A percentile compares a stretch with the other conserved stretches of the same genome.
phyloP scores from a whole-genome alignment of 2,797 vertebrate genomes.

The Phylloscopus collybita region DNA sequence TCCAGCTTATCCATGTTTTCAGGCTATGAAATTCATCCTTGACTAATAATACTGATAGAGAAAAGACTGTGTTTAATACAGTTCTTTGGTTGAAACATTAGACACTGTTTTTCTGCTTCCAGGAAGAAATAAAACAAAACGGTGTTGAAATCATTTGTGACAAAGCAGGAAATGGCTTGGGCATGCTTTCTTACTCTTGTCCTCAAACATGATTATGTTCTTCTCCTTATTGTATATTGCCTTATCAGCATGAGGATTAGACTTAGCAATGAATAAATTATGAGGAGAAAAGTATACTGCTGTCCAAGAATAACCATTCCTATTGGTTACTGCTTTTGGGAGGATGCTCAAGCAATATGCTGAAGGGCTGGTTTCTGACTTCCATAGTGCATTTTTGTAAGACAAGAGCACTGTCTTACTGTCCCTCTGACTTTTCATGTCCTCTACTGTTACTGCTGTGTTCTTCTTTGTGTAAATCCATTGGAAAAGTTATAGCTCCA shows the following conservation, averaged over 20 bases:
- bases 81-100: constrained; percentile 20
- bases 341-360: not conserved
- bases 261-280: constrained; percentile 55
- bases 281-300: constrained; percentile 8
- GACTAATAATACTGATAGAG: constrained; percentile 10
- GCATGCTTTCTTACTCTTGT: constrained; percentile 21
- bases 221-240: constrained; percentile 19
- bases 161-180: constrained; percentile 59
- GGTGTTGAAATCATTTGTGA: constrained; percentile 7
- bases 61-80: constrained; percentile 29
- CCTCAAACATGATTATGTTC: constrained; percentile 34
- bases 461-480: not conserved
- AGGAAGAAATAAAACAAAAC: constrained; percentile 25
- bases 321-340: not conserved
- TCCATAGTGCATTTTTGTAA: not conserved
- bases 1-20: constrained; percentile 3
- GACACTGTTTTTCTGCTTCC: constrained; percentile 16
- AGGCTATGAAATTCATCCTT: constrained; percentile 40
- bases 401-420: not conserved
- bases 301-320: not conserved
- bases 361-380: not conserved
- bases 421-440: not conserved
- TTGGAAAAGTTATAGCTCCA: not conserved
- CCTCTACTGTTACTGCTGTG: not conserved
- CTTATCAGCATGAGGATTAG: constrained; percentile 3